Evolutionary conservation across 2,797 vertebrate genomes (phyloP).

Genomic region (Rhynchonycteris naso): DNA sequence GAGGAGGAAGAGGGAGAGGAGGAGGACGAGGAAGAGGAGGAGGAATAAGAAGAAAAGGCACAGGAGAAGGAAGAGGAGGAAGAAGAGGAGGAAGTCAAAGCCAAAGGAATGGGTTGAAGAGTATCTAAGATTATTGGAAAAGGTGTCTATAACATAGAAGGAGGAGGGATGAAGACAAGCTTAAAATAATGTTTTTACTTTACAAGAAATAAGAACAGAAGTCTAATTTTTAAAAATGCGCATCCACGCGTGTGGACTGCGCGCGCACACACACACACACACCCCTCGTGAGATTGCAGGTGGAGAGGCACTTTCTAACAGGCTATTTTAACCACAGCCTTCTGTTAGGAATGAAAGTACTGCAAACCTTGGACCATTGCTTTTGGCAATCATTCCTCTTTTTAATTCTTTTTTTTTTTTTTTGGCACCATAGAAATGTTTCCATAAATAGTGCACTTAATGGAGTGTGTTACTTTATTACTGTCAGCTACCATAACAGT

Average conservation of each 20-base stretch:
- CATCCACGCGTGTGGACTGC: accelerated
- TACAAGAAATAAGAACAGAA: not conserved
- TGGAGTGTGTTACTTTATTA: constrained; percentile 84
- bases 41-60: too few species aligned
- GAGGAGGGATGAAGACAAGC: not conserved
- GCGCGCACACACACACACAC: not conserved
- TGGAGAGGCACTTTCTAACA: not conserved
- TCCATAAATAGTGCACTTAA: constrained; percentile 82
- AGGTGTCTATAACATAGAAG: not conserved
- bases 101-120: not conserved
- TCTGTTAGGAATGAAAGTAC: constrained; percentile 66
- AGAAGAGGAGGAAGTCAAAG: not conserved
- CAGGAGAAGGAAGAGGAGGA: not conserved
- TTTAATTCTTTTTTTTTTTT: constrained; percentile 27
- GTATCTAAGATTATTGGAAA: not conserved
- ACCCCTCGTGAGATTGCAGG: accelerated
- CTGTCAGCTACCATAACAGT: constrained; percentile 76
- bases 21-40: not conserved
- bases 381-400: constrained; percentile 68
- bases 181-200: not conserved
- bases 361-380: constrained; percentile 41
- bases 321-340: not conserved
- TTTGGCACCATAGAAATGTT: constrained; percentile 76
- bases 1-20: not conserved
- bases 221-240: not conserved